Conservation (phyloP, 2,797 vertebrate species). For the Coendou prehensilis region DNA sequence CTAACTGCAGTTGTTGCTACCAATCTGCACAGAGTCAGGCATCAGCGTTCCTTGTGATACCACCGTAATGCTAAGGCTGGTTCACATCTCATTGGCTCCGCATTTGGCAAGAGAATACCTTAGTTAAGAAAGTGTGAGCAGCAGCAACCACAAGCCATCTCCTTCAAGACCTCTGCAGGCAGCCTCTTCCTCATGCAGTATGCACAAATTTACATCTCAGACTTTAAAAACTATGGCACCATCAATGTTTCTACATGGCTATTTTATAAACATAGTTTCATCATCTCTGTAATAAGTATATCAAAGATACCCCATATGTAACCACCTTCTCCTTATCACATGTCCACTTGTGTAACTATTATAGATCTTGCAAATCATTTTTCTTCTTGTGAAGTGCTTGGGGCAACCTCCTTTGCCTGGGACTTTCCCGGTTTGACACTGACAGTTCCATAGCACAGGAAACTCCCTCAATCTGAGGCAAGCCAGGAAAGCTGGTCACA, state of each 20-base stretch:
- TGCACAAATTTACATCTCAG: neutral
- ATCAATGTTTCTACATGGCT: neutral
- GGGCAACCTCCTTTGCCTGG: neutral
- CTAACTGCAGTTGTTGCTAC: neutral
- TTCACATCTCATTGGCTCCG: neutral
- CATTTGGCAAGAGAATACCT: neutral
- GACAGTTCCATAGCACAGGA: neutral
- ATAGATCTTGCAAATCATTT: neutral
- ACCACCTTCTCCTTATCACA: neutral
- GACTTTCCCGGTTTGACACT: neutral
- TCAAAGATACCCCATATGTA: neutral
- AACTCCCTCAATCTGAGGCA: neutral
- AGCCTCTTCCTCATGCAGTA: neutral
- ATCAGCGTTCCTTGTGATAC: too few relatives aligned
- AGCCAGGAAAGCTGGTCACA: neutral
- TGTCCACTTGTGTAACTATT: neutral
- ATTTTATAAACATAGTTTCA: neutral
- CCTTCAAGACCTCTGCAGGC: neutral
- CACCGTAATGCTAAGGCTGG: neutral
- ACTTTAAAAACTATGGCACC: neutral
- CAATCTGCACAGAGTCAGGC: neutral
- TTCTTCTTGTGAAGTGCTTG: neutral
- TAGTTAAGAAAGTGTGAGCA: neutral
- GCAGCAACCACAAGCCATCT: too few relatives aligned
- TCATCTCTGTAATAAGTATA: neutral